Conservation (phyloP, 2,888 invertebrate species). For the Pachycephus smyrnensis region DNA sequence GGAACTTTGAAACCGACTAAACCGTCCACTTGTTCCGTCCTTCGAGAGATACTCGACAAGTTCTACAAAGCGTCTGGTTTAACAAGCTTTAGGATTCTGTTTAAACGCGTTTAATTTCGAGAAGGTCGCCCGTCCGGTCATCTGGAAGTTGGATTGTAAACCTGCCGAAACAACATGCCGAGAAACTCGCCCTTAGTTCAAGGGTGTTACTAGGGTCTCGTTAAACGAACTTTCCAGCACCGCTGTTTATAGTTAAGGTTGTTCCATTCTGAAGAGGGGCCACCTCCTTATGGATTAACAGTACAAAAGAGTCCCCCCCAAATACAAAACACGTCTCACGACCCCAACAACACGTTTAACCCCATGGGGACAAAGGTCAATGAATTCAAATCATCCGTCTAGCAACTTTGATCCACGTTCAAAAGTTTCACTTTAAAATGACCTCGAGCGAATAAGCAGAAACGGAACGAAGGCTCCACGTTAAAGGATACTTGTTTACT, state of each 20-base stretch:
- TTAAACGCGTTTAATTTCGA: not conserved
- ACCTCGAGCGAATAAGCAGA: no score
- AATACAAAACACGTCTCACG: not conserved
- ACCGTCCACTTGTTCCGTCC: no score
- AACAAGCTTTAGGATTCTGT: not conserved
- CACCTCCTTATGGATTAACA: not conserved
- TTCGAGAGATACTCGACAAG: no score
- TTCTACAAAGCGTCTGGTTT: not conserved
- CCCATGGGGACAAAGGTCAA: no score
- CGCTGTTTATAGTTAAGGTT: not conserved
- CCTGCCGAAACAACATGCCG: not conserved
- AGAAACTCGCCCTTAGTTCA: not conserved
- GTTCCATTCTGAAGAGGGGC: not conserved
- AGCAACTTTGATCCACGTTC: no score
- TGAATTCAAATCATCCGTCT: no score
- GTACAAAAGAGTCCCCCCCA: not conserved
- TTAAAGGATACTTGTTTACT: not conserved
- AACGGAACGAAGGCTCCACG: no score
- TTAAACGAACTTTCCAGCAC: not conserved
- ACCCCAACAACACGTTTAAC: not conserved
- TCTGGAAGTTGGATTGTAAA: not conserved
- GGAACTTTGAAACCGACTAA: not conserved
- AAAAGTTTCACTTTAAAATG: no score
- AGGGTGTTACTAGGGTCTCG: not conserved
- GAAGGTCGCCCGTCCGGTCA: not conserved